Conservation (phyloP, 2,113 vertebrate species). For the Alethe diademata region DNA sequence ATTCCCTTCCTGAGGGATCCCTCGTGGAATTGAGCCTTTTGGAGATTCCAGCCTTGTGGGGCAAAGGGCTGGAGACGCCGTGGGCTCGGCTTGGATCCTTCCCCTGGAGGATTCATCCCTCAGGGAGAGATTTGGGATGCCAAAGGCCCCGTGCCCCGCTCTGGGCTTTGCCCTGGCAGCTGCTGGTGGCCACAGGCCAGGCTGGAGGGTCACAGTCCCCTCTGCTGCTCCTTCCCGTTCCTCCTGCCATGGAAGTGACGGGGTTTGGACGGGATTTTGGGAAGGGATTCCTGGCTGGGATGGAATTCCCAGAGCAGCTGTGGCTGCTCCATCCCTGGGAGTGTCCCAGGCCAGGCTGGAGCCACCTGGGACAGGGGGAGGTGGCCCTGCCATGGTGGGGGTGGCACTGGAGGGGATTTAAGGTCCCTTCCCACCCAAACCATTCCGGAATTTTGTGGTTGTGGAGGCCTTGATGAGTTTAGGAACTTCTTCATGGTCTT, state of each 20-base stretch:
- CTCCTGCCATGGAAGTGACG: accelerated
- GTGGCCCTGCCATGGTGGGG: background rate
- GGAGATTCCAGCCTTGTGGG: background rate
- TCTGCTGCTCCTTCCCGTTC: background rate
- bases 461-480: background rate
- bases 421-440: background rate
- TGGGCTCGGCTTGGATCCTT: background rate
- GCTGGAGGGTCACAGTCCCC: background rate
- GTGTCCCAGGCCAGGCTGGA: background rate
- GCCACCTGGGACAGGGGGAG: background rate
- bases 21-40: accelerated
- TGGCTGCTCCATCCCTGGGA: background rate
- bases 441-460: accelerated
- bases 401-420: background rate
- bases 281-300: background rate
- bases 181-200: accelerated
- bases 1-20: accelerated
- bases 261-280: background rate
- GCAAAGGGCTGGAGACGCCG: background rate
- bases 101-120: accelerated
- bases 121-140: background rate
- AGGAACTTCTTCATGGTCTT: background rate
- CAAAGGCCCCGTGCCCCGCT: accelerated
- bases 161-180: accelerated
- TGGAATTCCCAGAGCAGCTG: background rate